phyloP scores from a whole-genome alignment of 1,140 invertebrate genomes.

The Platorchestia sp. region DNA sequence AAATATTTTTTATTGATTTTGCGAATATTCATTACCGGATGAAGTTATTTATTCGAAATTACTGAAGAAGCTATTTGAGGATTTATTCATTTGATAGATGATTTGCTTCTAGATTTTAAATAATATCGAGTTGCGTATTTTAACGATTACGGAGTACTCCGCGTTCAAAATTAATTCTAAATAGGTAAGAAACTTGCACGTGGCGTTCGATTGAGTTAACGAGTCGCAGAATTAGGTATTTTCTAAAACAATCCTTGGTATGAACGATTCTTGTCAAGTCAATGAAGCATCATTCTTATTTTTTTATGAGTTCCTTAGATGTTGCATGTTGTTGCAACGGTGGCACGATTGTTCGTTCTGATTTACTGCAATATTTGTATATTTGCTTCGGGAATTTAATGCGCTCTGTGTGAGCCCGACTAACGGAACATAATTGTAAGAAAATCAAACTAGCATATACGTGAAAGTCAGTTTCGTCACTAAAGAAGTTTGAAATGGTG shows the following conservation, averaged over 20 bases:
- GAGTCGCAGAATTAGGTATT: neutral
- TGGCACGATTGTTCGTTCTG: neutral
- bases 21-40: neutral
- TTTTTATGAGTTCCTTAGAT: neutral
- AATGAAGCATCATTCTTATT: neutral
- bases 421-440: neutral
- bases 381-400: neutral
- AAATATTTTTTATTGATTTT: neutral
- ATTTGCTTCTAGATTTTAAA: neutral
- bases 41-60: neutral
- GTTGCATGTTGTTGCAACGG: neutral
- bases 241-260: neutral
- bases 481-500: neutral
- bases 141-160: neutral
- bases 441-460: neutral
- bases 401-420: neutral
- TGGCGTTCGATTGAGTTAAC: neutral
- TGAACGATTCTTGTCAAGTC: neutral
- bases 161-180: neutral
- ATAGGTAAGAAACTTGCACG: neutral
- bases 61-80: neutral
- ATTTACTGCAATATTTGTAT: neutral
- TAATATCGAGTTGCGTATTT: neutral
- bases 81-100: neutral
- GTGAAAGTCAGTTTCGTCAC: neutral